These are phyloP conservation scores for Pseudomugil gertrudae DNA, from an alignment of 2,797 vertebrate genomes.

Conservation along the genomic window DNA sequence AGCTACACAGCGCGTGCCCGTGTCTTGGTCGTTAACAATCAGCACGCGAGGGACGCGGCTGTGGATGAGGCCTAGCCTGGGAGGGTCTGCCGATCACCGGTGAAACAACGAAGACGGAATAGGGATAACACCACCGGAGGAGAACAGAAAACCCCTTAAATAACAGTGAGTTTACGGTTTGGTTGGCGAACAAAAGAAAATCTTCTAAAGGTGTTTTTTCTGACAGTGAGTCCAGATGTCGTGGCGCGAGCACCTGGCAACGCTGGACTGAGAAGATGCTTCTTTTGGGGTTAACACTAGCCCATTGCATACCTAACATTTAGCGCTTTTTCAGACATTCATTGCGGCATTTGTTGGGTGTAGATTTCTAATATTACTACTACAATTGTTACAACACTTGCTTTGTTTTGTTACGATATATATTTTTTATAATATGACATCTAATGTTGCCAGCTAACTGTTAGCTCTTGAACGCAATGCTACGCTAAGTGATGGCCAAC, in stretches of 20 bases:
- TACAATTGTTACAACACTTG: rapidly evolving
- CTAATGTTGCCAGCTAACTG: constrained; percentile 31
- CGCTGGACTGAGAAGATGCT: constrained; percentile 57
- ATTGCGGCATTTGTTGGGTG: not conserved
- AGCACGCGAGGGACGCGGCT: constrained; percentile 78
- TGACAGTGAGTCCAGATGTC: constrained; percentile 10
- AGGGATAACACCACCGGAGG: constrained; percentile 51
- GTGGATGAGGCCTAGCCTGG: constrained; percentile 81
- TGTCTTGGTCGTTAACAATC: constrained; percentile 32
- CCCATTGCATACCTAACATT: constrained; percentile 36
- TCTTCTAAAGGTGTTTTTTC: not conserved
- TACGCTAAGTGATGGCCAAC: constrained; percentile 55
- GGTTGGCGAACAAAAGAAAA: constrained; percentile 1
- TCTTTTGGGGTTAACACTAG: constrained; percentile 64
- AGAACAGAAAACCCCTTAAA: constrained; percentile 50
- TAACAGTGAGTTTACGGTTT: constrained; percentile 67
- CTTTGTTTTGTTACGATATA: not conserved
- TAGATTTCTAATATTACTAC: rapidly evolving
- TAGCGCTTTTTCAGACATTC: not conserved
- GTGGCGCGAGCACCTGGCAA: constrained; percentile 55
- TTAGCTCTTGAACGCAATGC: constrained; percentile 56
- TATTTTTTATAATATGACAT: constrained; percentile 12
- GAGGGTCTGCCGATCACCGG: constrained; percentile 78
- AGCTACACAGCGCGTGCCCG: constrained; percentile 34
- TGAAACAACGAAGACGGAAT: constrained; percentile 71